Base-by-base conservation (phyloP, 1,140 invertebrate species). In the Drosophila ogumai region DNA sequence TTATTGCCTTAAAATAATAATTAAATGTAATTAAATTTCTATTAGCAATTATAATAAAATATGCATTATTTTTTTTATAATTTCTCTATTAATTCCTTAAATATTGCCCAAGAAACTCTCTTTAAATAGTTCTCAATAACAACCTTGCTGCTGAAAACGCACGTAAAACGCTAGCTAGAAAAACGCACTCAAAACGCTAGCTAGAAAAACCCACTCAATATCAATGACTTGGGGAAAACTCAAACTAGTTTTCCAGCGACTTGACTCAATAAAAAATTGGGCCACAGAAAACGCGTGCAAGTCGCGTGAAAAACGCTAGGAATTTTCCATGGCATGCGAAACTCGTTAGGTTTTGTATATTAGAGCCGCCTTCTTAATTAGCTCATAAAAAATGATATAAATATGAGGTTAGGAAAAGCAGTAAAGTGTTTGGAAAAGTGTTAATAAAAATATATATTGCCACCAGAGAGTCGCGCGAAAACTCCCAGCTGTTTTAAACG, bases 401-500 rank as follows among this genome's bases (percentile, higher is more conserved):
- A 61, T 44, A 13, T 17, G 40, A 61, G n/a, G n/a, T 19, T 32
- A 61, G 19, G 12, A 19, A 43, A 17, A 28, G 28, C n/a, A 17
- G 15, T 15, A 25, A 55, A 47, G 46, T 47, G 46, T 46, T 3
- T 13, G 46, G 32, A 34, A 36, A 6, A 41, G 17, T 38, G 17
- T 15, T 67, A 75, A 65, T 60, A 52, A 73, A 41, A 60, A 50
- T 32, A 28, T 60, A 40, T 38, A 50, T 50, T 22, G 34, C 34
- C 19, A 22, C n/a, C n/a, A 8, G 2, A 25, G 41, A 68, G 32
- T 34, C 65, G 52, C 75, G 34, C 19, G 25, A 17, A 44, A 63
- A 67, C 17, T 64, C 19, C 17, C 44, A 28, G 77, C 68, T 50
- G 28, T 34, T 79, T 66, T 79, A 49, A 74, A 43, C 58, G 52